Evolutionary conservation across 2,113 vertebrate genomes (phyloP), one percentile per base, ranked within the genome.

Genomic region (Taurulus bubalis): DNA sequence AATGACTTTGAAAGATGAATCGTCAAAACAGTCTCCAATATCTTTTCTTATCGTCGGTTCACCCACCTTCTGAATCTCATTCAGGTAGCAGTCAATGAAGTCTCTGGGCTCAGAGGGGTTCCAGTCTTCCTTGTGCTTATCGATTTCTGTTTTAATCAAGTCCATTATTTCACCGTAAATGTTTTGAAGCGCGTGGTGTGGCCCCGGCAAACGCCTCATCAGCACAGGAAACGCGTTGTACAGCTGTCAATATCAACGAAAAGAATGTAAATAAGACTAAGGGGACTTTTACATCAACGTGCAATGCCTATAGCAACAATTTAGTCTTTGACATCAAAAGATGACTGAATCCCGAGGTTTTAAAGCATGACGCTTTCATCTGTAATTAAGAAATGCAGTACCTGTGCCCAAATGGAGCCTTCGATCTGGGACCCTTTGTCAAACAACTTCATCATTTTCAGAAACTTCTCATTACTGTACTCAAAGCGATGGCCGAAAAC

Each of bases 401-500:
- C 95, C 83, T 94, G 93, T 55, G 81, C 80, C 82, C 87, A 91
- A 56, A 89, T 3, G 6, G 90, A 88, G 4, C 66, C 55, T 0
- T 95, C 82, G 49, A 94, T 81, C 64, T 38, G 51, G 0, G 82
- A 8, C 0, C 42, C 78, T 30, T 92, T 90, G 65, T 93, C 92
- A 26, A 96, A 58, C 0, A 86, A 78, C 47, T 62, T 90, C 62
- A 96, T 87, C 60, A 97, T 30, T 14, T 93, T 89, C 83, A 88
- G 92, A 80, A 96, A 96, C 51, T 26, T 32, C 40, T 28, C 70
- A 83, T 96, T 93, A 8, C 87, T 64, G 73, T 97, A 96, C 8
- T 96, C 93, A 3, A 95, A 97, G 66, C 94, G 92, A 20, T 85
- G 85, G 15, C 95, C 96, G 83, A 96, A 96, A 72, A 94, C 93